Base-by-base conservation (phyloP, 2,113 vertebrate species). In the Emydocephalus ijimae region DNA sequence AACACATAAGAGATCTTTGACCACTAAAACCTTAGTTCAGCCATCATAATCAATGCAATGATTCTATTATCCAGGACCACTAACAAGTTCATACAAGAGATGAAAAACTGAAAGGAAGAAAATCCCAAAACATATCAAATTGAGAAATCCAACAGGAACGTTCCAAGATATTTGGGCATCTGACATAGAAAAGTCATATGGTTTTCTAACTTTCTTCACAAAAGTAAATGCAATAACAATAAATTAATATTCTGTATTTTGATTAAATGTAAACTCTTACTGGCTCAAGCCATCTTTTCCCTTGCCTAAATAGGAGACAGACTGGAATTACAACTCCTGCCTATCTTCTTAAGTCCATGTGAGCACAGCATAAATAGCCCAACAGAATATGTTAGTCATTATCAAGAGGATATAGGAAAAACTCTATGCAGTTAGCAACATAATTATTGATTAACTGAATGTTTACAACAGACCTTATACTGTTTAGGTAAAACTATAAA, bases 151-250 rank as follows among this genome's bases (percentile, higher is more conserved):
- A 48, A 81, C 39, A 57, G n/a, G 52, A 43, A 61, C 18, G 89
- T 45, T 34, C 34, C 34, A 55, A 43, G 15, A n/a, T 74, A 50
- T 64, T 87, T 64, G 59, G 85, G 56, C 45, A 87, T 12, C 20
- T 61, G 39, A 64, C 5, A 48, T 64, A 45, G 91, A 52, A 87
- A 87, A 87, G 9, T 29, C 5, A 52, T 91, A 87, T 91, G 56
- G 85, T 56, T 52, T 43, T 56, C 14, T 14, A 23, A 81, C 55
- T 26, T 87, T 18, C 55, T 48, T 91, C 12, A 48, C 64, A 52
- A 91, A 81, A 91, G 9, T n/a, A 54, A 92, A 88, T 34, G 43
- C 8, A 89, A 81, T 18, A 64, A 89, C 5, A 81, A 45, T 85
- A 89, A 85, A 52, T 61, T 52, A 86, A n/a, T 20, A 14, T 52